Evolutionary conservation across 2,888 invertebrate genomes (phyloP), one percentile per base, ranked within the genome.

Genomic region (Molorchus minor): DNA sequence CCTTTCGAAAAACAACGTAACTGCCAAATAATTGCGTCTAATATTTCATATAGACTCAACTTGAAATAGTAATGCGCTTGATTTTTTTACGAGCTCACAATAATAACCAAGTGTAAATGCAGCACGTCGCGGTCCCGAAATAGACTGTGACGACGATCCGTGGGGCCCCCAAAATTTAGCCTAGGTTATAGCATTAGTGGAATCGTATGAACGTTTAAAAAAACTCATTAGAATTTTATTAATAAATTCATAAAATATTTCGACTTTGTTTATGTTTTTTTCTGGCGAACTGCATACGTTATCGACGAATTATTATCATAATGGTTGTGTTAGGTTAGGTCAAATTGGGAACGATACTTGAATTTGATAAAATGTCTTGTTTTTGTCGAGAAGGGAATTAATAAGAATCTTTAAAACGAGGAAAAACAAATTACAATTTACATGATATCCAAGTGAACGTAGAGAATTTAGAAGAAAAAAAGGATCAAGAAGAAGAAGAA

Each of bases 281-380:
- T 25, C 21, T n/a, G 20, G 13, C 12, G 21, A 16, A 36, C 17
- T n/a, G 38, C 12, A 20, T 21, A 49, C 12, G 19, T 38, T 38
- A 49, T 49, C 46, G 3, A 10, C n/a, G 19, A 10, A 33, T 33
- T 47, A 47, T 47, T 47, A 47, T 47, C 49, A 49, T 49, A 49
- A 38, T 49, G 49, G 49, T 49, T 49, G 19, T 49, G 49, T 49
- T 49, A 49, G 49, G 38, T 49, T 49, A 38, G 49, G 49, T 49
- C 38, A 49, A 49, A 49, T 38, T 33, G 12, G n/a, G n/a, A 3
- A 7, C 10, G 8, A 25, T 25, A 25, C 12, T n/a, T 19, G 19
- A 49, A 40, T 4, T 10, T 21, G 49, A 36, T 49, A 38, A 49
- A 49, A 29, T 36, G 7, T 15, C 21, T 35, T 47, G 35, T 47